Evolutionary conservation across 30 jellyfish, hydroid and myxozoan species (phyloP).

Genomic region (Clytia hemisphaerica): DNA sequence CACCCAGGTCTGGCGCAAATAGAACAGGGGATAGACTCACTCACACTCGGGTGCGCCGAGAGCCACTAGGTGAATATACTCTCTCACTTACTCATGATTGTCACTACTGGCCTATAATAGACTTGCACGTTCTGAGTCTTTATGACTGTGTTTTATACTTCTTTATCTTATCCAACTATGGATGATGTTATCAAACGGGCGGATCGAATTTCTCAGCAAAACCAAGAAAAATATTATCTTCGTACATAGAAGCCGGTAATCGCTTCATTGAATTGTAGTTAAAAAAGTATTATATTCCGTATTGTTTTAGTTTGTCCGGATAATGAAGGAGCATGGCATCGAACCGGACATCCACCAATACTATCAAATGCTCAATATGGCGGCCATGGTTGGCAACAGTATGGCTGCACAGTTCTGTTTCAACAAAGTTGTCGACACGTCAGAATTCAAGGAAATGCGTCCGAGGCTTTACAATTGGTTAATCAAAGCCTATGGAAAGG

Average conservation of each 20-base stretch:
- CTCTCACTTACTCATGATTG: too few species aligned
- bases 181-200: too few species aligned
- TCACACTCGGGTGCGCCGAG: too few species aligned
- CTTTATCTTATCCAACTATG: too few species aligned
- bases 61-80: too few species aligned
- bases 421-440: slow-evolving; percentile 62
- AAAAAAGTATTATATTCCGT: neutral
- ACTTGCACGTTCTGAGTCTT: too few species aligned
- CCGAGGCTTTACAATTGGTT: slow-evolving; percentile 36
- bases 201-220: too few species aligned
- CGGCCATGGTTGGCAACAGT: slow-evolving; percentile 81
- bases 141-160: too few species aligned
- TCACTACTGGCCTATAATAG: too few species aligned
- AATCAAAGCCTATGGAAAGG: slow-evolving; percentile 3
- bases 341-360: slow-evolving; percentile 78
- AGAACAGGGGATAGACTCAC: too few species aligned
- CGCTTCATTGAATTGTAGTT: neutral
- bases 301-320: slow-evolving; percentile 48
- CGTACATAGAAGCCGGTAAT: neutral
- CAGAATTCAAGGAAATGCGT: slow-evolving; percentile 35
- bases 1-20: too few species aligned
- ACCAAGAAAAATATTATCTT: neutral
- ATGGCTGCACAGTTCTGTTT: slow-evolving; percentile 92
- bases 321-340: slow-evolving; percentile 67
- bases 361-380: slow-evolving; percentile 82